A percentile compares a stretch with the other conserved stretches of the same genome.
phyloP scores from a whole-genome alignment of 2,888 invertebrate genomes.

The Drosophila anceps region DNA sequence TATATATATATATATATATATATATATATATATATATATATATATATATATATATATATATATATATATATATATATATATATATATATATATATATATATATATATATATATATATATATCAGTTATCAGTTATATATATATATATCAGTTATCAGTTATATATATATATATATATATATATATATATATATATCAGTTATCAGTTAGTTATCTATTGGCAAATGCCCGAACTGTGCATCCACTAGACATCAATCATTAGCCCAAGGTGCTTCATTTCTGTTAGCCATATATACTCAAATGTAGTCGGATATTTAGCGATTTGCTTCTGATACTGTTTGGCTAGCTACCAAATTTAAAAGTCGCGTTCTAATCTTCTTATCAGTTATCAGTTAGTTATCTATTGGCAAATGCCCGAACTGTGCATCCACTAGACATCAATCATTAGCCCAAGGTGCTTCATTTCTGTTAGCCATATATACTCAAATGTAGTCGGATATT shows the following conservation, averaged over 20 bases:
- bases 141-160: no score
- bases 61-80: no score
- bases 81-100: no score
- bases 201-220: slow-evolving; percentile 39
- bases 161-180: no score
- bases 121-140: no score
- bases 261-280: not conserved
- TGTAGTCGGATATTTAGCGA: not conserved
- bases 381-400: no score
- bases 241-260: slow-evolving; percentile 54
- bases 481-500: not conserved
- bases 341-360: slow-evolving; percentile 60
- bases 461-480: slow-evolving; percentile 8
- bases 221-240: slow-evolving; percentile 41
- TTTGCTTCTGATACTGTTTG: slow-evolving; percentile 19
- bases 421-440: slow-evolving; percentile 46
- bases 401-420: slow-evolving; percentile 44
- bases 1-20: no score
- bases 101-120: no score
- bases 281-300: slow-evolving; percentile 7
- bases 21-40: no score
- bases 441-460: slow-evolving; percentile 33
- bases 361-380: slow-evolving; percentile 68
- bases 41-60: no score
- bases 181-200: no score